Conservation (phyloP, 1,140 invertebrate species). For the Trachymyrmex cornetzi region DNA sequence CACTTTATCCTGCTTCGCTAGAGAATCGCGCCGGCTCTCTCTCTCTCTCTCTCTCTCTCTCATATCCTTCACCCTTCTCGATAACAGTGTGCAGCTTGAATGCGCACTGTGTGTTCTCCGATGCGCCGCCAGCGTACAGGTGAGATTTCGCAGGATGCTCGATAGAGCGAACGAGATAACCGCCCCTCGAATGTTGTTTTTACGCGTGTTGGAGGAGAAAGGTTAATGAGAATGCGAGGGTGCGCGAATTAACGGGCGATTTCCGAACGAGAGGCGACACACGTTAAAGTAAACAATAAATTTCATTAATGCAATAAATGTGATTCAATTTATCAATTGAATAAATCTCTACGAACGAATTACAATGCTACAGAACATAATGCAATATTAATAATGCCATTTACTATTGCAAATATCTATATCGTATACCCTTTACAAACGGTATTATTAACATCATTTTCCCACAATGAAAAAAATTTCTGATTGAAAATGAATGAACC, state of each 20-base stretch:
- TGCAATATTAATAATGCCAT: conserved; percentile 34
- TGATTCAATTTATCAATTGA: conserved; percentile 43
- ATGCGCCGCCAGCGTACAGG: conserved; percentile 17
- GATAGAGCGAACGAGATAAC: conserved; percentile 46
- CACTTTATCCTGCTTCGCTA: conserved; percentile 32
- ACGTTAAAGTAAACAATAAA: conserved; percentile 27
- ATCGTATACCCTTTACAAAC: conserved; percentile 20
- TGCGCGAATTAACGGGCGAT: conserved; percentile 40
- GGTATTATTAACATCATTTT: background rate
- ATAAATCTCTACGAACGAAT: conserved; percentile 37
- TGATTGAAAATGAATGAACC: too few relatives aligned
- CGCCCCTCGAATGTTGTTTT: conserved; percentile 29
- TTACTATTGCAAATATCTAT: background rate
- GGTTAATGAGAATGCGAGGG: conserved; percentile 42
- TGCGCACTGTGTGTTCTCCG: conserved; percentile 18
- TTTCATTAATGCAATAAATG: conserved; percentile 29
- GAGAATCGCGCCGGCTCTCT: conserved; percentile 24
- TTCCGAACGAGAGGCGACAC: background rate
- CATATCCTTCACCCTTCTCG: background rate
- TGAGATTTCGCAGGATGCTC: conserved; percentile 55
- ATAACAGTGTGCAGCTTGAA: conserved; percentile 55
- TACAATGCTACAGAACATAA: conserved; percentile 4
- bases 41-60: conserved; percentile 6
- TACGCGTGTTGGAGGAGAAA: background rate
- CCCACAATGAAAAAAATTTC: too few relatives aligned